Conservation (phyloP, 2,797 vertebrate species). For the Melanotaenia nigrans region DNA sequence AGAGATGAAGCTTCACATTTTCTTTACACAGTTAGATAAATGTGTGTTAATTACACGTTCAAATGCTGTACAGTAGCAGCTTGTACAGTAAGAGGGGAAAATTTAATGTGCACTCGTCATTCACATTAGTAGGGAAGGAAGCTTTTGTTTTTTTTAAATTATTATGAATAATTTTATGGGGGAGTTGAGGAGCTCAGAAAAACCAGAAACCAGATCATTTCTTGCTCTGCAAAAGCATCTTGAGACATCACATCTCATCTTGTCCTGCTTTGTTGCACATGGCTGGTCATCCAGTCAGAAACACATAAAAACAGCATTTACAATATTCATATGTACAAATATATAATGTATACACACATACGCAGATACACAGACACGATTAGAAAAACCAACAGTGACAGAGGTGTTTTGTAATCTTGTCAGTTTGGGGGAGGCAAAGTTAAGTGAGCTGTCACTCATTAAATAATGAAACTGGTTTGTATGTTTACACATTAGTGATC, state of each 20-base stretch:
- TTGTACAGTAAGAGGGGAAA: conserved; percentile 10
- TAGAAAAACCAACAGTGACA: conserved; percentile 41
- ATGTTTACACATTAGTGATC: not conserved
- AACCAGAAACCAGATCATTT: conserved; percentile 37
- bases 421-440: not conserved
- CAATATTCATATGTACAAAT: conserved; percentile 83
- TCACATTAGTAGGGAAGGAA: conserved; percentile 19
- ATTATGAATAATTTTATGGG: not conserved
- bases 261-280: conserved; percentile 10
- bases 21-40: not conserved
- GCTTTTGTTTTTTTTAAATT: not conserved
- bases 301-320: conserved; percentile 79
- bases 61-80: conserved; percentile 1
- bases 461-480: not conserved
- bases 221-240: conserved; percentile 51
- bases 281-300: conserved; percentile 57
- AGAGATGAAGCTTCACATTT: conserved; percentile 6
- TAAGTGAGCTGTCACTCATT: conserved; percentile 17
- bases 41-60: not conserved
- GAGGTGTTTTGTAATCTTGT: not conserved
- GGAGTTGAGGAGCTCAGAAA: conserved; percentile 6
- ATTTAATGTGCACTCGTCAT: not conserved
- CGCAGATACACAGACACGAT: conserved; percentile 39
- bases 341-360: conserved; percentile 65
- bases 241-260: not conserved